phyloP scores from a whole-genome alignment of 2,113 vertebrate genomes.

The Catharus fuscescens region DNA sequence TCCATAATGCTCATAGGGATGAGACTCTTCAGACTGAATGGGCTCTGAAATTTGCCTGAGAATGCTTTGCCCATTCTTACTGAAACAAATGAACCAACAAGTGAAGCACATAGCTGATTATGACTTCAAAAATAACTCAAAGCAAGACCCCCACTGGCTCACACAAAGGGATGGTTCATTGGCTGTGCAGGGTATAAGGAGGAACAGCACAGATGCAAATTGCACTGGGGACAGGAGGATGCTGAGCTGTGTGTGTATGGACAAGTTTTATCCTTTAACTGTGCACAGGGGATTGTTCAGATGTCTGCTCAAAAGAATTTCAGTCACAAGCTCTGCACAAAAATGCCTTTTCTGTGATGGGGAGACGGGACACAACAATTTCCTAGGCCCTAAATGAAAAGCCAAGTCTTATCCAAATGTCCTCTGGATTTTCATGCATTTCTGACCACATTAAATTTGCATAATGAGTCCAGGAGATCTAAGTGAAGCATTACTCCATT shows the following conservation, averaged over 20 bases:
- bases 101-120: not conserved
- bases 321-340: not conserved
- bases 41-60: conserved; percentile 21
- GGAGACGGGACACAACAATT: not conserved
- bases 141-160: not conserved
- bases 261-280: not conserved
- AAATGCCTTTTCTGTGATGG: not conserved
- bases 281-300: not conserved
- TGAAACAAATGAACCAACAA: conserved; percentile 52
- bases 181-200: not conserved
- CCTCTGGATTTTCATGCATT: not conserved
- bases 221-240: not conserved
- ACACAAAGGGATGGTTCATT: not conserved
- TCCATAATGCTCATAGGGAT: not conserved
- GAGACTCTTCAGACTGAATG: conserved; percentile 11
- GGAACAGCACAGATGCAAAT: not conserved
- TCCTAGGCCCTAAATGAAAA: not conserved
- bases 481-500: not conserved
- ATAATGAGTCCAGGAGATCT: not conserved
- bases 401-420: not conserved
- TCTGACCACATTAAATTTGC: not conserved
- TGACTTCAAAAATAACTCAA: not conserved
- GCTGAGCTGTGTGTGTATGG: not conserved
- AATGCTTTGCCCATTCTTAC: conserved; percentile 17
- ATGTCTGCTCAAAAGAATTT: not conserved